These are phyloP conservation scores for Aepyceros melampus DNA, from an alignment of 2,113 vertebrate genomes.

Conservation along the genomic window DNA sequence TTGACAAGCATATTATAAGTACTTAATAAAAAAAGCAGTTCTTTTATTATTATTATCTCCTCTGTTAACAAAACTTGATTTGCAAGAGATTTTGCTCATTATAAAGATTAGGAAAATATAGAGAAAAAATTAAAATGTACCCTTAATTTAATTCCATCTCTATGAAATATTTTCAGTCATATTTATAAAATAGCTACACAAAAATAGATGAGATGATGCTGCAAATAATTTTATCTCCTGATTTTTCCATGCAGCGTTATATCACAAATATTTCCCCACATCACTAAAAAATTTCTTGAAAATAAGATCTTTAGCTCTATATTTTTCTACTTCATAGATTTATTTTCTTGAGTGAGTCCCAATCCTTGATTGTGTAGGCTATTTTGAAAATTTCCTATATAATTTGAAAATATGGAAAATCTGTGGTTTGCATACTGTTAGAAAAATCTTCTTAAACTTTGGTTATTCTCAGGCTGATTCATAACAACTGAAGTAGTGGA, in stretches of 20 bases:
- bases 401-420: not conserved
- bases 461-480: not conserved
- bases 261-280: not conserved
- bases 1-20: not conserved
- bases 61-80: not conserved
- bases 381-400: not conserved
- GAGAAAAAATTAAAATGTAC: not conserved
- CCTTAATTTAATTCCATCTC: not conserved
- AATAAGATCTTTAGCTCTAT: not conserved
- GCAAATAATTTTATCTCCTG: not conserved
- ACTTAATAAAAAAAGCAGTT: not conserved
- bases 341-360: not conserved
- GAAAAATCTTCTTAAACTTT: not conserved
- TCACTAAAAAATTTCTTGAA: not conserved
- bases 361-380: not conserved
- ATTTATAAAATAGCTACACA: not conserved
- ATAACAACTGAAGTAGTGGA: not conserved
- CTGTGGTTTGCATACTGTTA: not conserved
- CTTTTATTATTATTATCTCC: not conserved
- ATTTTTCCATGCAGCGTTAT: not conserved
- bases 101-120: not conserved
- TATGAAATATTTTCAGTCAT: not conserved
- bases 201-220: not conserved
- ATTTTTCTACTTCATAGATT: not conserved
- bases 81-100: not conserved